Percentiles rank a stretch among this genome's conserved stretches.
Evolutionary conservation across 2,888 invertebrate genomes (phyloP).

Genomic region (Margaritifera margaritifera): DNA sequence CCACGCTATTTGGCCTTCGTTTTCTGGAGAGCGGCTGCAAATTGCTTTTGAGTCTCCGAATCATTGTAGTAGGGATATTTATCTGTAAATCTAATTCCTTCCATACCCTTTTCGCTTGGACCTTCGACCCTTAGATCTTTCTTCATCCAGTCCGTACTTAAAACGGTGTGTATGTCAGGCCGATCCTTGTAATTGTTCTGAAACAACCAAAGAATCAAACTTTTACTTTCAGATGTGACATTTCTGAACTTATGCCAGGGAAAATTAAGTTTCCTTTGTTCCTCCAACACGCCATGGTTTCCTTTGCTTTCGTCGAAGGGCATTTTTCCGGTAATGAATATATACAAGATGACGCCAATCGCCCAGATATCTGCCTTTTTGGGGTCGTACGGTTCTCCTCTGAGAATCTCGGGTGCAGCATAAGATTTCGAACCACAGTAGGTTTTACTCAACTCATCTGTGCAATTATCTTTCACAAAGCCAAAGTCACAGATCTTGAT

Average conservation of each 20-base stretch:
- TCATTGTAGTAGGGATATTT: too few relatives aligned
- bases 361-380: conserved; percentile 75
- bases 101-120: neutral
- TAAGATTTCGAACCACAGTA: conserved; percentile 76
- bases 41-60: too few relatives aligned
- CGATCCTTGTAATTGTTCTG: conserved; percentile 57
- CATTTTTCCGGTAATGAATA: conserved; percentile 74
- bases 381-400: conserved; percentile 74
- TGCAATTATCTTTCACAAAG: conserved; percentile 68
- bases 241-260: conserved; percentile 65
- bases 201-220: conserved; percentile 60
- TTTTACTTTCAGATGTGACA: conserved; percentile 52
- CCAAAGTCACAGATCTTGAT: conserved; percentile 75
- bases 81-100: neutral
- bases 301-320: conserved; percentile 74
- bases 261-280: conserved; percentile 64
- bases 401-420: conserved; percentile 73
- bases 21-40: too few relatives aligned
- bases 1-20: too few relatives aligned
- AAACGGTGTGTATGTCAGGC: conserved; percentile 57
- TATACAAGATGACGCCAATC: conserved; percentile 74
- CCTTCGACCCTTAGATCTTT: conserved; percentile 17
- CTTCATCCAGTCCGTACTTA: conserved; percentile 51
- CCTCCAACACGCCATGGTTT: conserved; percentile 65
- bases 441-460: conserved; percentile 70